A percentile compares a stretch with the other conserved stretches of the same genome.
These are phyloP conservation scores for Coryphaenoides rupestris DNA, from an alignment of 2,113 vertebrate genomes.

Conservation along the genomic window DNA sequence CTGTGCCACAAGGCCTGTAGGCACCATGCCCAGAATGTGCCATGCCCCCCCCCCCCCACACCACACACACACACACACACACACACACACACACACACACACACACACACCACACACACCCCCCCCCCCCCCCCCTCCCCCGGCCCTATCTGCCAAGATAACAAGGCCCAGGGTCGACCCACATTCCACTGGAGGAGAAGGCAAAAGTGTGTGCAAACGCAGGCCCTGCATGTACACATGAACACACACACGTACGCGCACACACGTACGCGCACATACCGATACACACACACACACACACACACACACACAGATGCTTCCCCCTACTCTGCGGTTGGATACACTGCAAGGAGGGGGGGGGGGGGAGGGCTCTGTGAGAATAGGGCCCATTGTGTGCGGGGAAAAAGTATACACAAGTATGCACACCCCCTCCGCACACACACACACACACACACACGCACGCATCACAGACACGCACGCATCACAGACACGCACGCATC, in stretches of 20 bases:
- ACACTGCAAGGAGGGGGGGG: constrained; percentile 32
- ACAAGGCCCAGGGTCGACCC: constrained; percentile 43
- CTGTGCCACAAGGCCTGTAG: constrained; percentile 19
- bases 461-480: too few relatives aligned
- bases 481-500: not conserved
- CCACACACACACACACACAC: too few relatives aligned
- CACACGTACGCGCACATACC: constrained; percentile 1
- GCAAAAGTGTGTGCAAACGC: not conserved
- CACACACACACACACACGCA: too few relatives aligned
- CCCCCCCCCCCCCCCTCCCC: constrained; percentile 32
- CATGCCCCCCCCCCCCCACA: not conserved
- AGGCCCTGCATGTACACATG: not conserved
- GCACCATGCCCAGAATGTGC: constrained; percentile 60
- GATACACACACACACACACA: too few relatives aligned
- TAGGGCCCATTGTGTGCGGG: constrained; percentile 38
- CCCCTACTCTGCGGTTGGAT: constrained; percentile 22
- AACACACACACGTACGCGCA: constrained; percentile 9
- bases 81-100: too few relatives aligned
- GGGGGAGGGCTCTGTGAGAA: constrained; percentile 44
- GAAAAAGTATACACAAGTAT: not conserved
- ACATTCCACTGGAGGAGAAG: constrained; percentile 53
- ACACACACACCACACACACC: too few relatives aligned
- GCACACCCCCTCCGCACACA: too few relatives aligned
- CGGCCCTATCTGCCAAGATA: constrained; percentile 55
- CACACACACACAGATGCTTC: constrained; percentile 22